These are phyloP conservation scores for Oithona nana DNA, from an alignment of 2,888 invertebrate genomes.

Conservation along the genomic window DNA sequence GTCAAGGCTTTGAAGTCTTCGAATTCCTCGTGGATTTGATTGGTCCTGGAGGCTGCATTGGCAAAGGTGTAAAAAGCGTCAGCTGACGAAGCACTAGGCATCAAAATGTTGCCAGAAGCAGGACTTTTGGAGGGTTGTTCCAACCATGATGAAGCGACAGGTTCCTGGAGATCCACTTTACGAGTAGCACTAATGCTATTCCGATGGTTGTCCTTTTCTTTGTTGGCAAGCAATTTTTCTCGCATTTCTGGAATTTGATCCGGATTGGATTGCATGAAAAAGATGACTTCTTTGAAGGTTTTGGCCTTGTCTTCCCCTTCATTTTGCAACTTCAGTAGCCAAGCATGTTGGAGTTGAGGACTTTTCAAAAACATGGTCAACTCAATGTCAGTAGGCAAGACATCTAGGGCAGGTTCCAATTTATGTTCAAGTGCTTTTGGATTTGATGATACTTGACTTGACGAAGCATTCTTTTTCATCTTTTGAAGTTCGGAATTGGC, in stretches of 20 bases:
- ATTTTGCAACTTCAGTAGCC: neutral
- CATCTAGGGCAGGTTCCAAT: neutral
- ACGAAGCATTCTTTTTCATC: neutral
- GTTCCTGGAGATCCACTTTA: no score
- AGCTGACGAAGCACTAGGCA: neutral
- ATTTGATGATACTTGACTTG: neutral
- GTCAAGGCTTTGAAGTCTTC: neutral
- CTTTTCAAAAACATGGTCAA: neutral
- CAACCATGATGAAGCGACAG: neutral
- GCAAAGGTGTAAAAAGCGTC: neutral
- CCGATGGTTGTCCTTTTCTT: neutral
- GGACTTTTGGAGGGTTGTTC: neutral
- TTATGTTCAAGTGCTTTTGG: neutral
- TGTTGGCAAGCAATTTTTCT: neutral
- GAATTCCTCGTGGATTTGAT: neutral
- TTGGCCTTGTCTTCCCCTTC: neutral
- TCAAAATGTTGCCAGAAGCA: neutral
- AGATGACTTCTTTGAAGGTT: neutral
- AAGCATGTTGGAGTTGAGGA: neutral
- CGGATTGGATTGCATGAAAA: neutral
- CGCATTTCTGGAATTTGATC: neutral
- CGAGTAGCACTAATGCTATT: neutral
- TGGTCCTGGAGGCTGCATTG: neutral
- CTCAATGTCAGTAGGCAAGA: slow-evolving; percentile 7
- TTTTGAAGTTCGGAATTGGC: neutral